Conservation (phyloP, 92 coral and sea anemone genomes). For the Virgularia gustaviana region DNA sequence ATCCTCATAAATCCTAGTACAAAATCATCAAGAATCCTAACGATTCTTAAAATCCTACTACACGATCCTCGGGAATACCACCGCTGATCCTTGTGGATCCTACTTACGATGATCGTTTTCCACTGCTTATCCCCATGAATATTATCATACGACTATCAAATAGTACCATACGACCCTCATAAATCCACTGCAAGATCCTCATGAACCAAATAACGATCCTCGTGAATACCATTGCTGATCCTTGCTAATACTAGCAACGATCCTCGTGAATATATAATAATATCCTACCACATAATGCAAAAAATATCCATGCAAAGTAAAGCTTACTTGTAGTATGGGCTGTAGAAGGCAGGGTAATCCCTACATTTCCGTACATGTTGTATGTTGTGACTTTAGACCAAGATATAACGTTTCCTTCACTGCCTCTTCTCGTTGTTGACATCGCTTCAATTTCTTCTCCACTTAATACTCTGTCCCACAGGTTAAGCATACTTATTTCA, state of each 20-base stretch:
- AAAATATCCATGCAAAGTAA: background rate
- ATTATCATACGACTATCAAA: too few species aligned
- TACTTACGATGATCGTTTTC: too few species aligned
- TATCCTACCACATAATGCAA: background rate
- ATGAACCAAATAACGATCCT: too few species aligned
- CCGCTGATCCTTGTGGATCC: too few species aligned
- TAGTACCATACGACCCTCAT: too few species aligned
- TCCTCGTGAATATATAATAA: background rate
- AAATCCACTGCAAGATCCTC: too few species aligned
- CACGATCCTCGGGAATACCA: too few species aligned
- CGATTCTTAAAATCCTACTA: too few species aligned
- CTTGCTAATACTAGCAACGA: background rate
- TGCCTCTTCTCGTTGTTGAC: background rate
- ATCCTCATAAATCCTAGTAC: too few species aligned
- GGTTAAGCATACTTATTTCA: background rate
- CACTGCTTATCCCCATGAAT: too few species aligned
- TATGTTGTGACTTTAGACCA: background rate
- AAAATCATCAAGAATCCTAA: too few species aligned
- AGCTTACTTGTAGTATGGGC: conserved; percentile 20
- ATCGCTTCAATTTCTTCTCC: conserved; percentile 12
- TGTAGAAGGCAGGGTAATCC: conserved; percentile 1
- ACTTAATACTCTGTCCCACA: conserved; percentile 10
- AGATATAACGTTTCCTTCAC: conserved; percentile 1
- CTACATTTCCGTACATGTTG: background rate
- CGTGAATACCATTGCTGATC: background rate